phyloP scores from a whole-genome alignment of 2,888 invertebrate genomes.

The Chalcosyrphus nemorum region DNA sequence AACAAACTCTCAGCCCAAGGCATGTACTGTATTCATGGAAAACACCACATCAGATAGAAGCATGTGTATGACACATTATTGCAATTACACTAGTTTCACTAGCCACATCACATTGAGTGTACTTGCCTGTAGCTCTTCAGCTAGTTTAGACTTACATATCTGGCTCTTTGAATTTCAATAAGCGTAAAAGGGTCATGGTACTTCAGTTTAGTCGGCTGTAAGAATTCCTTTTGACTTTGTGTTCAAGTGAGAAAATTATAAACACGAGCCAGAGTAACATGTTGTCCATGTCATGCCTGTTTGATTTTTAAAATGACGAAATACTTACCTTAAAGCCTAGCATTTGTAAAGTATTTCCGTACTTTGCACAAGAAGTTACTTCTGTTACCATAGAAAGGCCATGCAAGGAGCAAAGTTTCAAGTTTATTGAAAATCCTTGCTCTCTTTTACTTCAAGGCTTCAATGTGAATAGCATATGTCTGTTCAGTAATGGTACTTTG shows the following conservation, averaged over 20 bases:
- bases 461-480: not conserved
- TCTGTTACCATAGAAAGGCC: not conserved
- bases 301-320: slow-evolving; percentile 25
- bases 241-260: not conserved
- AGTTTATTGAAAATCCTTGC: not conserved
- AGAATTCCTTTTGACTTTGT: not conserved
- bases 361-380: not conserved
- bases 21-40: not conserved
- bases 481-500: slow-evolving; percentile 5
- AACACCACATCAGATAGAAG: not conserved
- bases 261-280: slow-evolving; percentile 22
- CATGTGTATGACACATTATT: not conserved
- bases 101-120: not conserved
- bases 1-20: slow-evolving; percentile 2
- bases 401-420: not conserved
- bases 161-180: not conserved
- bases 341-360: not conserved
- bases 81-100: not conserved
- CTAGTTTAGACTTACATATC: not conserved
- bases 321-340: slow-evolving; percentile 11
- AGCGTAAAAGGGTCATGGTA: not conserved
- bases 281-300: slow-evolving; percentile 13
- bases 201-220: not conserved
- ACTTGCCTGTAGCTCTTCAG: not conserved
- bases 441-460: not conserved